Conservation (phyloP, 2,888 invertebrate genomes). For the Drosophila picticornis region DNA sequence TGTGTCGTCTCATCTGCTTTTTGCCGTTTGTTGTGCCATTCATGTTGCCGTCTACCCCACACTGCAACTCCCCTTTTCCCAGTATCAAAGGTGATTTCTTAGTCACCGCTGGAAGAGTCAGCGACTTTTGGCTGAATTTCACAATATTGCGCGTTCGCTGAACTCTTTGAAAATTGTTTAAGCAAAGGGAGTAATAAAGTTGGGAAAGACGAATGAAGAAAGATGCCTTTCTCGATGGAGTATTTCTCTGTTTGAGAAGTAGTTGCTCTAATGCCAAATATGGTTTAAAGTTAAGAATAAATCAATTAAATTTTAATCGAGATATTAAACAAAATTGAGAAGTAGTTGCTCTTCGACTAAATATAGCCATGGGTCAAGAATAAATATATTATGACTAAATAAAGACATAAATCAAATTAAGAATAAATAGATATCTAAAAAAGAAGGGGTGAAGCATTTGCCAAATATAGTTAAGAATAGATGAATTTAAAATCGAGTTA, state of each 20-base stretch:
- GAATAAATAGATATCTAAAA: neutral
- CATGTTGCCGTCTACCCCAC: constrained; percentile 9
- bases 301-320: neutral
- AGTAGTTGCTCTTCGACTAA: neutral
- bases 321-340: neutral
- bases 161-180: constrained; percentile 11
- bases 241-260: neutral
- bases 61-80: neutral
- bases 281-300: too few relatives aligned
- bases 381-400: neutral
- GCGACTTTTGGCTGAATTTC: constrained; percentile 58
- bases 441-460: neutral
- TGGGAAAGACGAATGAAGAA: neutral
- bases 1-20: constrained; percentile 13
- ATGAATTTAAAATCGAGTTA: neutral
- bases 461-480: neutral
- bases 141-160: constrained; percentile 51
- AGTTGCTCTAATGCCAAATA: neutral
- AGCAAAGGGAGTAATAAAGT: neutral
- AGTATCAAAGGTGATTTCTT: neutral
- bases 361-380: neutral
- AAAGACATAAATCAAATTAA: neutral
- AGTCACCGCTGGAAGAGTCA: constrained; percentile 39
- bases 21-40: constrained; percentile 19
- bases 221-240: neutral